Base-by-base conservation (phyloP, 2,113 vertebrate genomes). In the Eptatretus burgeri region DNA sequence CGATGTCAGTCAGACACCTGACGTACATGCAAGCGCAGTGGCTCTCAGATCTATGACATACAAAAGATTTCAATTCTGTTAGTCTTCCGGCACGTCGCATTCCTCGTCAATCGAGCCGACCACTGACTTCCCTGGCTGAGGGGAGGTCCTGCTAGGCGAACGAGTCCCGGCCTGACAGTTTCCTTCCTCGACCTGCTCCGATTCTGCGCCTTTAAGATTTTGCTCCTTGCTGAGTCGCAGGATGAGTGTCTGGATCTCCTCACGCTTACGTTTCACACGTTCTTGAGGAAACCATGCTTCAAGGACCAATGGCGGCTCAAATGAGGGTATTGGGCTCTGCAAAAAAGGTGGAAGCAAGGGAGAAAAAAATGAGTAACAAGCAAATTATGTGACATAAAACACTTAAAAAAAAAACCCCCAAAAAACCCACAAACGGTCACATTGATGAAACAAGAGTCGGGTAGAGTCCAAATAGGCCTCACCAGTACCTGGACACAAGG, bases 211-310 rank as follows among this genome's bases (percentile, higher is more conserved):
- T 41, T 41, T 41, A 41, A 41, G 27, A 7, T 7, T 5, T 41
- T 41, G 91, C 53, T 78, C 76, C 66, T 77, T 77, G 67, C 89
- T 80, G 50, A 98, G 75, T 66, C 76, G 79, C 62, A 88, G 74
- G 70, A 98, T 98, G 65, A 94, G 80, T 41, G 84, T 77, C 66
- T 76, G 70, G 68, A 98, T 91, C 74, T 98, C 91, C 70, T 88
- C 78, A 49, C 91, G 82, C 74, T 98, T 98, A 53, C 81, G 93
- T 79, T 82, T 95, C 85, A 98, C 93, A 69, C 86, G 76, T 68
- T 83, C 82, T 67, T 83, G 82, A 51, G 83, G 83, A 72, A 96
- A 98, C 91, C 91, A 98, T 50, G 87, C 82, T 50, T 72, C 74
- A 74, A 98, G 74, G 70, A 84, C 84, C 76, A 98, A 75, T 11